These are phyloP conservation scores for Eufriesea mexicana DNA, from an alignment of 1,140 invertebrate species.

Conservation along the genomic window DNA sequence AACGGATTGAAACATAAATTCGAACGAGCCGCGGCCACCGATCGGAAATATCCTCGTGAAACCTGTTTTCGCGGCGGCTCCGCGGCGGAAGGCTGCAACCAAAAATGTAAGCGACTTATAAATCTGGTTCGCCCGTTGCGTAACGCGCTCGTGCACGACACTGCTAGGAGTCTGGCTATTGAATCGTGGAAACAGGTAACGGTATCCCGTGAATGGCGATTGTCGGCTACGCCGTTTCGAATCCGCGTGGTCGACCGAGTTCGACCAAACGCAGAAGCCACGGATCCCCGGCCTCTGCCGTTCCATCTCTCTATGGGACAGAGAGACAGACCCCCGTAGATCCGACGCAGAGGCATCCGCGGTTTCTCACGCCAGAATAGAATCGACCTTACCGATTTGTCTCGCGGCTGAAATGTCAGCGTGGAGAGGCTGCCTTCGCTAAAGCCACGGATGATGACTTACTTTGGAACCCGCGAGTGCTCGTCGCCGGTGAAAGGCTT, in stretches of 20 bases:
- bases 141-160: background rate
- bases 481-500: constrained; percentile 18
- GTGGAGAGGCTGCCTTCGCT: constrained; percentile 11
- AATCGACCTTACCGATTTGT: constrained; percentile 37
- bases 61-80: constrained; percentile 11
- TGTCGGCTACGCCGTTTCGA: constrained; percentile 9
- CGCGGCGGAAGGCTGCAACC: background rate
- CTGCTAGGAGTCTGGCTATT: constrained; percentile 6
- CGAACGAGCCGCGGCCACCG: background rate
- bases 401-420: constrained; percentile 48
- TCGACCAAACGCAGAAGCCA: constrained; percentile 22
- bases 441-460: constrained; percentile 23
- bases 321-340: background rate
- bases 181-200: constrained; percentile 48
- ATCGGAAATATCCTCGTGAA: constrained; percentile 1
- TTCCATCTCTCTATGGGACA: background rate
- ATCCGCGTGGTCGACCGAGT: background rate
- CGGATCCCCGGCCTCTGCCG: background rate
- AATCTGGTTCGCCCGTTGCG: constrained; percentile 40
- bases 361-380: constrained; percentile 39
- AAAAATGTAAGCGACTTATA: constrained; percentile 34
- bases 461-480: background rate
- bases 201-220: constrained; percentile 45
- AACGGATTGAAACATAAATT: constrained; percentile 25
- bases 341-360: background rate